Conservation (phyloP, 2,113 vertebrate genomes). For the Axis porcinus region DNA sequence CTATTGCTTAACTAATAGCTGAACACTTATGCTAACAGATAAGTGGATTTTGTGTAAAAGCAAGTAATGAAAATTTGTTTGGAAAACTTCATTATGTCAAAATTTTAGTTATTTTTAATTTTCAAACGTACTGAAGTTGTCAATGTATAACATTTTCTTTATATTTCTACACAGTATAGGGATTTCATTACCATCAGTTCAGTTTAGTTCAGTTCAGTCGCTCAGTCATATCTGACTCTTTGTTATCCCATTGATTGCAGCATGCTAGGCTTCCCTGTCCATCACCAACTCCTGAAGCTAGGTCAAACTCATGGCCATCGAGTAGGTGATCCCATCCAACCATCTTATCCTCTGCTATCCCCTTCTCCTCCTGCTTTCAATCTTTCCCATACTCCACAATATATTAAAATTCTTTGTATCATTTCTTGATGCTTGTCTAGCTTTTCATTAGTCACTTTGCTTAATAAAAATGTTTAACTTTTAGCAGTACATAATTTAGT, state of each 20-base stretch:
- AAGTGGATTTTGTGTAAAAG: not conserved
- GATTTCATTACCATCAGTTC: not conserved
- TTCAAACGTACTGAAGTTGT: not conserved
- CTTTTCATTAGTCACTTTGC: not conserved
- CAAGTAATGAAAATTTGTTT: not conserved
- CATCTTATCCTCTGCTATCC: not conserved
- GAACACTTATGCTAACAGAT: not conserved
- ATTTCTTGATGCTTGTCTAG: not conserved
- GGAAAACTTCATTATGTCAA: not conserved
- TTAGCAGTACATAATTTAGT: not conserved
- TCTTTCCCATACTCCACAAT: not conserved
- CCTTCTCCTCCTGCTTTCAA: not conserved
- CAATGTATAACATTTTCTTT: not conserved
- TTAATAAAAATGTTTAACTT: not conserved
- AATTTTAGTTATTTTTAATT: constrained; percentile 16
- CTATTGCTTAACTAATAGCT: not conserved
- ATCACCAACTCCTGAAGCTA: not conserved
- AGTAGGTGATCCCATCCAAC: not conserved
- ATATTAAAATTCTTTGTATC: not conserved
- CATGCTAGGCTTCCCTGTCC: not conserved
- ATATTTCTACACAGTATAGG: not conserved
- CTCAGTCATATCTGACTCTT: not conserved
- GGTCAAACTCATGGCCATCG: not conserved
- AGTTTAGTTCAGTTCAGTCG: not conserved
- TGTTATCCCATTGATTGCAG: not conserved